Percentiles rank a stretch among this genome's conserved stretches.
Evolutionary conservation across 2,888 invertebrate species (phyloP).

Genomic region (Podotricha telesiphe): DNA sequence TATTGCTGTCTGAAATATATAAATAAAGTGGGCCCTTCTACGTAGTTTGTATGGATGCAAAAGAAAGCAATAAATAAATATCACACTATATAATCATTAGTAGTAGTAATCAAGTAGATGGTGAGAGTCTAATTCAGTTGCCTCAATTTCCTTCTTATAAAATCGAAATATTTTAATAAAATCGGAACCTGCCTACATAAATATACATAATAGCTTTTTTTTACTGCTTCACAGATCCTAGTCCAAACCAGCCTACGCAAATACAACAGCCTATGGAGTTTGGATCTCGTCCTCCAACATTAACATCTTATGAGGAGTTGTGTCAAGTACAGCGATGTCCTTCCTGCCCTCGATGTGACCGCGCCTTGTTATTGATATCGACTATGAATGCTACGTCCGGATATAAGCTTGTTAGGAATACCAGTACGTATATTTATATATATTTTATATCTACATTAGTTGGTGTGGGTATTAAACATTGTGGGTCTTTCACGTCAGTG

Average conservation of each 20-base stretch:
- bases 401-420: conserved; percentile 70
- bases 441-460: background rate
- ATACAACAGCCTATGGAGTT: conserved; percentile 70
- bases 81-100: too few relatives aligned
- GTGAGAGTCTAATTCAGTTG: too few relatives aligned
- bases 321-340: conserved; percentile 77
- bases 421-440: conserved; percentile 57
- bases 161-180: background rate
- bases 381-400: conserved; percentile 82
- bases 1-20: too few relatives aligned
- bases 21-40: too few relatives aligned
- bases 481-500: background rate
- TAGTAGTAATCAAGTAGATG: too few relatives aligned
- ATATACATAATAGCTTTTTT: background rate
- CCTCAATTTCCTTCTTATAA: background rate
- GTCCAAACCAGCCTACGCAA: conserved; percentile 61
- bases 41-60: too few relatives aligned
- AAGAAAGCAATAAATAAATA: too few relatives aligned
- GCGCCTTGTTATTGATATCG: conserved; percentile 69
- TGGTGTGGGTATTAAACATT: too few relatives aligned
- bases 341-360: conserved; percentile 72
- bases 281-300: conserved; percentile 69
- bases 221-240: conserved; percentile 59
- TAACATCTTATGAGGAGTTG: conserved; percentile 75
- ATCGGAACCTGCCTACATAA: too few relatives aligned